Conservation (phyloP, 2,888 invertebrate species). For the Agonopterix heracliana region DNA sequence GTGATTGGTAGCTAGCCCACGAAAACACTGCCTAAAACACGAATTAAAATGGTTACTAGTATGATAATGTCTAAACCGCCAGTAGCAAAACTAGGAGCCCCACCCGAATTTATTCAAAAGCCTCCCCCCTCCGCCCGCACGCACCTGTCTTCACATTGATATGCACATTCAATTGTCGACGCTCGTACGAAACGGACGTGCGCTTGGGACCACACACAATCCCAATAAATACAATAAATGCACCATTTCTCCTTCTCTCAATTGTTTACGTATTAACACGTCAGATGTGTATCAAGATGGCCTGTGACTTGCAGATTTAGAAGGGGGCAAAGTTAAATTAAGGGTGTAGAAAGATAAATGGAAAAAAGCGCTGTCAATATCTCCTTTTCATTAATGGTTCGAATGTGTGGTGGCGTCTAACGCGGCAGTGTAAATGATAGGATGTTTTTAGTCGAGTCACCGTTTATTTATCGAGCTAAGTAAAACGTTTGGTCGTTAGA, state of each 20-base stretch:
- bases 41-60: no score
- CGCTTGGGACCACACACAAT: slow-evolving; percentile 22
- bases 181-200: slow-evolving; percentile 31
- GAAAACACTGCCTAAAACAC: no score
- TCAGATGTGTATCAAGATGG: slow-evolving; percentile 38
- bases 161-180: slow-evolving; percentile 60
- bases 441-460: slow-evolving; percentile 23
- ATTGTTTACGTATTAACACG: slow-evolving; percentile 45
- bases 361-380: slow-evolving; percentile 56
- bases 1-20: no score
- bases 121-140: slow-evolving; percentile 19
- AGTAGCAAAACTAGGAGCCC: background rate
- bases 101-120: slow-evolving; percentile 54
- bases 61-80: background rate
- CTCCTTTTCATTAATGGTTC: slow-evolving; percentile 61
- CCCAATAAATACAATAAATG: slow-evolving; percentile 13
- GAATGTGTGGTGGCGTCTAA: slow-evolving; percentile 46
- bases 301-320: slow-evolving; percentile 45
- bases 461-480: slow-evolving; percentile 4
- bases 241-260: slow-evolving; percentile 11
- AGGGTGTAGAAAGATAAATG: slow-evolving; percentile 58
- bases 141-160: slow-evolving; percentile 50
- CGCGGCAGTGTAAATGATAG: slow-evolving; percentile 29
- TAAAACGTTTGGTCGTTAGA: slow-evolving; percentile 22
- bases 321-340: slow-evolving; percentile 55